Conservation (phyloP, 2,113 vertebrate species). For the Chiloscyllium plagiosum region DNA sequence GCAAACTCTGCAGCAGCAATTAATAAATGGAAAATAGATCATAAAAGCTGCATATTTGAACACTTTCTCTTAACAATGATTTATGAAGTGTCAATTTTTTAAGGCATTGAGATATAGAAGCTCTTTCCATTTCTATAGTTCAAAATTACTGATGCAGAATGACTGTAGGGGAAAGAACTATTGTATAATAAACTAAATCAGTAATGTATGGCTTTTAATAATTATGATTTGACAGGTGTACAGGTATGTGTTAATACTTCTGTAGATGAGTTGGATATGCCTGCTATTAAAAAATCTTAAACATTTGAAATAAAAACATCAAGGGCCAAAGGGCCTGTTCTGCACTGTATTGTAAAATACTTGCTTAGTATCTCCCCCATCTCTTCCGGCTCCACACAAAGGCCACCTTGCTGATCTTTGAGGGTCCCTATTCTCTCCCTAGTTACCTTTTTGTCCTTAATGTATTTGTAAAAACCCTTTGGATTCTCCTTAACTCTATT, state of each 20-base stretch:
- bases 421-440: too few species aligned
- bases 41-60: background rate
- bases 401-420: too few species aligned
- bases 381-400: too few species aligned
- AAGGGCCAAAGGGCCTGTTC: too few species aligned
- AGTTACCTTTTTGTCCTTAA: too few species aligned
- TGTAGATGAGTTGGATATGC: conserved; percentile 14
- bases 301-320: background rate
- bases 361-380: too few species aligned
- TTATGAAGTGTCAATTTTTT: background rate
- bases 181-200: conserved; percentile 18
- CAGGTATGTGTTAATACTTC: conserved; percentile 13
- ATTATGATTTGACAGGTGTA: conserved; percentile 18
- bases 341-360: too few species aligned
- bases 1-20: background rate
- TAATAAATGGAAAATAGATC: background rate
- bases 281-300: conserved; percentile 9
- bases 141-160: too few species aligned
- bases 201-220: conserved; percentile 1
- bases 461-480: too few species aligned
- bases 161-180: background rate
- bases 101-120: background rate
- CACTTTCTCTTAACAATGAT: background rate
- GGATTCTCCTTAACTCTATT: too few species aligned
- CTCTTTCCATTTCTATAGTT: background rate